phyloP scores from a whole-genome alignment of 2,113 vertebrate species.

The Ramphastos sulfuratus region DNA sequence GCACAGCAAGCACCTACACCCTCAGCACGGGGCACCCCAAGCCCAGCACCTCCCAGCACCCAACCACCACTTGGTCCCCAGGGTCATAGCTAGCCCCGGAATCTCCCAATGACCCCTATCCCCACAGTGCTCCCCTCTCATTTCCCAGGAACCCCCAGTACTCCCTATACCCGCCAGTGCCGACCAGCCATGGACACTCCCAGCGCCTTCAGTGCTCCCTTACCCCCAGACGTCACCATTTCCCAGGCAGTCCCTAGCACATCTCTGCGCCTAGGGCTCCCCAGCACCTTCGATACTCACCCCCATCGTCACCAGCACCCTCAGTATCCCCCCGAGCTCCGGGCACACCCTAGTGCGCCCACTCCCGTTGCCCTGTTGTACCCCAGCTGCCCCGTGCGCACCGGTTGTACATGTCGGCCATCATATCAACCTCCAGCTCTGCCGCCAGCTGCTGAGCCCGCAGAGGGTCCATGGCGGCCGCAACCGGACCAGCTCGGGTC shows the following conservation, averaged over 20 bases:
- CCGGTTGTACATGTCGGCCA: slow-evolving; percentile 99
- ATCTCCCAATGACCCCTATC: too few species aligned
- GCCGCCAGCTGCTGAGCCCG: slow-evolving; percentile 95
- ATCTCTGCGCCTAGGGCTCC: background rate
- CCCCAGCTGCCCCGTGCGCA: slow-evolving; percentile 32
- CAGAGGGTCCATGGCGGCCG: slow-evolving; percentile 86
- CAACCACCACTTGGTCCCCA: too few species aligned
- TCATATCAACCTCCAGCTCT: slow-evolving; percentile 97
- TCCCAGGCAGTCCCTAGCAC: background rate
- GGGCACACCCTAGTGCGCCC: background rate
- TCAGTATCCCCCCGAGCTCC: background rate
- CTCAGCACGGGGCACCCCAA: background rate
- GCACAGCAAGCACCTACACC: background rate
- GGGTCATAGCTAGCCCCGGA: background rate
- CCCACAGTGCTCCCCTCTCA: too few species aligned
- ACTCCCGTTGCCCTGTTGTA: too few species aligned
- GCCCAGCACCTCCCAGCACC: background rate
- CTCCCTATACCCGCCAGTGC: background rate
- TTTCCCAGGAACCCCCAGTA: background rate
- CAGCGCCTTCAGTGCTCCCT: background rate
- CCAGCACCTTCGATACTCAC: background rate
- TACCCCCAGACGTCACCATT: background rate
- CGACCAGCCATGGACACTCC: background rate
- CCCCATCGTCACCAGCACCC: too few species aligned
- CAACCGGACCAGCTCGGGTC: background rate